These are phyloP conservation scores for Sapajus apella DNA, from an alignment of 2,113 vertebrate genomes.

Conservation along the genomic window DNA sequence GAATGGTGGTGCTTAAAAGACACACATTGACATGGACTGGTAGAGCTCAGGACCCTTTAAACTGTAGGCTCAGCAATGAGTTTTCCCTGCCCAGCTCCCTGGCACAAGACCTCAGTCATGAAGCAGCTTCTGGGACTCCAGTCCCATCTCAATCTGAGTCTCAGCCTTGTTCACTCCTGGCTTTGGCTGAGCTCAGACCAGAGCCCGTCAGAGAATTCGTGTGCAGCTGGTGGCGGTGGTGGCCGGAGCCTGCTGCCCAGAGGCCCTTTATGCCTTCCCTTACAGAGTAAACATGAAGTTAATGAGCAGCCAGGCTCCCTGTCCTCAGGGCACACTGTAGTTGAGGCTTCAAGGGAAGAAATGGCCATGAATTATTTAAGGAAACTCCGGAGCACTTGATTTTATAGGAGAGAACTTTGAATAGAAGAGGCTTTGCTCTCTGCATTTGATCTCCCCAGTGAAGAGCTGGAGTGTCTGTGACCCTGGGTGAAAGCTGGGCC, in stretches of 20 bases:
- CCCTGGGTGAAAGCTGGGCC: slow-evolving; percentile 36
- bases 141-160: background rate
- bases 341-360: slow-evolving; percentile 60
- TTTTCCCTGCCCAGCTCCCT: background rate
- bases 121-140: background rate
- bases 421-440: background rate
- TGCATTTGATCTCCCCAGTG: slow-evolving; percentile 42
- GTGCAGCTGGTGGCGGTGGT: too few species aligned
- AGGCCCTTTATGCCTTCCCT: background rate
- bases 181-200: background rate
- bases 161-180: background rate
- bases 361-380: slow-evolving; percentile 71
- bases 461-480: slow-evolving; percentile 25
- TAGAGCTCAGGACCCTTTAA: background rate
- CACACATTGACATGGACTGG: background rate
- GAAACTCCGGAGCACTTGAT: slow-evolving; percentile 1
- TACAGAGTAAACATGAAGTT: slow-evolving; percentile 29
- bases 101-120: background rate
- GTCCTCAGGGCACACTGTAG: slow-evolving; percentile 49
- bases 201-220: background rate
- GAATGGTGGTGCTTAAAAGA: background rate
- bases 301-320: background rate
- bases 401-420: background rate
- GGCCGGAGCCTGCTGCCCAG: background rate
- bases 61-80: background rate